Base-by-base conservation (phyloP, 2,888 invertebrate genomes). In the Orchesellides sinensis region DNA sequence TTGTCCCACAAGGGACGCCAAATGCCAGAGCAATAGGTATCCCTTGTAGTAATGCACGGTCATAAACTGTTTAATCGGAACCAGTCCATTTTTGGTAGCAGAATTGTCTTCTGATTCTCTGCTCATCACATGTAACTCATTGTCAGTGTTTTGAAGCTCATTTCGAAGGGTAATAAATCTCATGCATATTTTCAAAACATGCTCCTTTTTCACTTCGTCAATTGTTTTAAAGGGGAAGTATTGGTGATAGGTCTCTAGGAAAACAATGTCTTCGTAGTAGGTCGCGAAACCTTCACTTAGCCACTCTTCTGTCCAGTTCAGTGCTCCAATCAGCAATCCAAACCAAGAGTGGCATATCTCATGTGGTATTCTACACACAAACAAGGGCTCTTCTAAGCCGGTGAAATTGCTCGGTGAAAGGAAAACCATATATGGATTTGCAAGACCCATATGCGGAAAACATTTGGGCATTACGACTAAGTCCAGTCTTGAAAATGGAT, bases 251-350 rank as follows among this genome's bases (percentile, higher is more conserved):
- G 89, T 89, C 21, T 79, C 75, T 6, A 88, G 83, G 86, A 90
- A 90, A 54, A 91, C 85, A 2, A 89, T 83, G 73, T 90, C 90
- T 87, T 91, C 91, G 66, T 89, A 84, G 74, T 89, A 91, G 5
- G 91, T 90, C 59, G 90, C 90, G 87, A 91, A 90, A 6, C 91
- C 91, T 87, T 91, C 91, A 75, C 90, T 91, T 14, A 91, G 87
- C 91, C 91, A 91, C 85, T 91, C 91, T 87, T 91, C 91, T 17
- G 90, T 90, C 91, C 91, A 91, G 87, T 91, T 90, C 32, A 87
- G 79, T 4, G 91, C 90, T 17, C 91, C 91, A 70, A 91, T 90
- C 14, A 89, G 84, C 2, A 91, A 85, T 0, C 91, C 91, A 88
- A 91, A 91, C 91, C 91, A 91, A 0, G 89, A 89, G 83, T 91